Base-by-base conservation (phyloP, 1,140 invertebrate species). In the Mactra quadrangularis region DNA sequence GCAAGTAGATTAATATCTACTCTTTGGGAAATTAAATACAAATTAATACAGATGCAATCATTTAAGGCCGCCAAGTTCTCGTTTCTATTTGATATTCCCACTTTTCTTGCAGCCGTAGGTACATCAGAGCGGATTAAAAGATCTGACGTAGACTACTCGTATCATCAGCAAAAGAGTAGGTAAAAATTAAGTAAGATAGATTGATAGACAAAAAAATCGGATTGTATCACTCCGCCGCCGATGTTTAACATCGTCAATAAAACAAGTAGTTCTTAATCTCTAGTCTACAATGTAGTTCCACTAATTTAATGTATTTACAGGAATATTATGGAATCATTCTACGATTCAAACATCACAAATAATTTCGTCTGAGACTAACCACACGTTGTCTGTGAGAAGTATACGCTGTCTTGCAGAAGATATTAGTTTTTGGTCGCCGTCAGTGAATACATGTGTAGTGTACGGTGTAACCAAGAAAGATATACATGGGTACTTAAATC, bases 291-390 rank as follows among this genome's bases (percentile, higher is more conserved):
- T 41, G 38, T 22, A 66, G 62, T 66, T 47, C 62, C 38, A n/a
- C 45, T 66, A 66, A 66, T 66, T 66, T 66, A 66, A 47, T 38
- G 62, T 38, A 66, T 66, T 66, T 66, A 66, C 45, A 45, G 62
- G 35, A 29, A 41, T 66, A 66, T 66, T 47, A 66, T 47, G 45
- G 6, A 53, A 27, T 27, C 29, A 33, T 41, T 60, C 38, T 60
- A 45, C 59, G 53, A 62, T 29, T 33, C 47, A 52, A 9, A 11
- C 45, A 45, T 76, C 72, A 76, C 55, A 76, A 27, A 25, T 57
- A 77, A 52, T 77, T 66, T 53, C 33, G 59, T 64, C 62, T 77
- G 75, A 77, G 53, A 66, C n/a, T 31, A 77, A 77, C 75, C 75
- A 77, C 60, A 77, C 47, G 60, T 53, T 45, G 57, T 77, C 75